Evolutionary conservation across 1,140 invertebrate genomes (phyloP), one percentile per base, ranked within the genome.

Genomic region (Anastrepha ludens): DNA sequence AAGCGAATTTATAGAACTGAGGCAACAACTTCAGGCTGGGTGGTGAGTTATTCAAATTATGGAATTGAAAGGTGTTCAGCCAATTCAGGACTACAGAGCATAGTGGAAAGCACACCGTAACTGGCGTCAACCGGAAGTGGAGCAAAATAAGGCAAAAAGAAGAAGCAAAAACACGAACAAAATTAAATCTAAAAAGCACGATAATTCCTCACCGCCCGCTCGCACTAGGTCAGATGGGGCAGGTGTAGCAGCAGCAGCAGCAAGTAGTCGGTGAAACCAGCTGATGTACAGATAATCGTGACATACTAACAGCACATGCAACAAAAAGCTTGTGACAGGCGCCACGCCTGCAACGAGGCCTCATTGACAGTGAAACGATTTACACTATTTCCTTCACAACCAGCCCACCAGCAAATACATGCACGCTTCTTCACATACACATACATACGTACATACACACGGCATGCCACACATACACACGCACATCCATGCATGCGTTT

Each of bases 311-410:
- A 67, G 9, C 7, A n/a, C 29, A 47, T 17, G 60, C 13, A n/a
- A n/a, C 5, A n/a, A 47, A 47, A 74, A 47, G 41, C n/a, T 4
- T 74, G 70, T 74, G 44, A 41, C 39, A 47, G 70, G 70, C 70
- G 70, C 70, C 41, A 74, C 41, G 70, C 70, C 70, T 47, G 15
- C 70, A n/a, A 17, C 41, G 41, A 74, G 70, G 70, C 70, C 70
- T 74, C 70, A 47, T 74, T 74, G 39, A 44, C 41, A 47, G 13
- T 74, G 11, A 44, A 74, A 20, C 70, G 41, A 74, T 74, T 74
- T 74, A 50, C 70, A 74, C 70, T 13, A 70, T 74, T 47, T 47
- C 39, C 70, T 29, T 44, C 39, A 74, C 70, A 74, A 39, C 20
- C 65, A 41, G 39, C 39, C 13, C 65, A 70, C 65, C 9, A 70